These are phyloP conservation scores for Odobenus rosmarus DNA, from an alignment of 2,113 vertebrate genomes.

Conservation along the genomic window DNA sequence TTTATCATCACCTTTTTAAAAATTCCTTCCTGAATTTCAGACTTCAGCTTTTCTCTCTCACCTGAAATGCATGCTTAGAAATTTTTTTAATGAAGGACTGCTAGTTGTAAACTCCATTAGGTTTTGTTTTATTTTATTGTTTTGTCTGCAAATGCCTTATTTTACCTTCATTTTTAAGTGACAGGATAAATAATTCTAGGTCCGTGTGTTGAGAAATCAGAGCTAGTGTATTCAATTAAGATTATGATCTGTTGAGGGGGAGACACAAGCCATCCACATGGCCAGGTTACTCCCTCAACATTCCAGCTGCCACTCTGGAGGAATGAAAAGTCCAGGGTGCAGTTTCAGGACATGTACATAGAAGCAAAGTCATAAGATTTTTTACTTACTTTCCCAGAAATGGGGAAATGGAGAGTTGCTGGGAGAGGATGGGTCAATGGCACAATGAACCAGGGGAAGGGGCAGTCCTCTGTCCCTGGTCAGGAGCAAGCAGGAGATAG, in stretches of 20 bases:
- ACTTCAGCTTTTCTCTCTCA: neutral
- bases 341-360: neutral
- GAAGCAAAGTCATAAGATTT: neutral
- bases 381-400: neutral
- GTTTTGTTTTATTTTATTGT: neutral
- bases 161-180: neutral
- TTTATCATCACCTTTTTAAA: neutral
- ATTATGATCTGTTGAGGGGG: neutral
- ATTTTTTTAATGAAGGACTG: neutral
- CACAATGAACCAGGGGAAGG: neutral
- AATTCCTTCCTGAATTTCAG: neutral
- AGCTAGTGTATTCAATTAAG: neutral
- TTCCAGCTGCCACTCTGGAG: neutral
- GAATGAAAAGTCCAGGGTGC: neutral
- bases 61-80: neutral
- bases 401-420: neutral
- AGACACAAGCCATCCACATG: neutral
- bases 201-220: neutral
- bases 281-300: neutral
- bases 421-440: neutral
- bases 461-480: neutral
- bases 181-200: neutral
- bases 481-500: neutral
- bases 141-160: neutral
- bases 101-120: neutral